Conservation (phyloP, 2,888 invertebrate genomes). For the Siphlonurus alternatus region DNA sequence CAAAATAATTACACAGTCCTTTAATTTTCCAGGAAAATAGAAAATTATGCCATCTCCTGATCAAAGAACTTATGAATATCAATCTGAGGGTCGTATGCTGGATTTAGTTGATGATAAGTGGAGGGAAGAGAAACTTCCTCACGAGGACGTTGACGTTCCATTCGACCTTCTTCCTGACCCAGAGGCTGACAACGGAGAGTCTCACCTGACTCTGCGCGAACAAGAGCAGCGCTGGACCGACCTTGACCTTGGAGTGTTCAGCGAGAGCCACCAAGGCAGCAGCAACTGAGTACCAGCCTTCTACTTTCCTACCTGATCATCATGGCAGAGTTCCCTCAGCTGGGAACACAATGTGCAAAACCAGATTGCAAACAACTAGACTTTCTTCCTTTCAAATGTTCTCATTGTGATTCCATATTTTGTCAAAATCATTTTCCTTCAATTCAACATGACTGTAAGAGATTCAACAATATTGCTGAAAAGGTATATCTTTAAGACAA, state of each 20-base stretch:
- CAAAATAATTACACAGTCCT: no score
- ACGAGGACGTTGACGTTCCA: conserved; percentile 75
- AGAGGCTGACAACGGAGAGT: conserved; percentile 69
- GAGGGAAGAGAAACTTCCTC: conserved; percentile 65
- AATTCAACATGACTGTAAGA: conserved; percentile 34
- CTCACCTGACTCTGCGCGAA: conserved; percentile 75
- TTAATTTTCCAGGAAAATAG: no score
- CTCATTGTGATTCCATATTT: conserved; percentile 39
- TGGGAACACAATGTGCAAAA: background rate
- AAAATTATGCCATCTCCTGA: background rate
- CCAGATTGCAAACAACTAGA: conserved; percentile 44
- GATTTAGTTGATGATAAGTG: conserved; percentile 76
- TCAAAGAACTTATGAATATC: background rate
- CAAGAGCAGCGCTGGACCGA: conserved; percentile 59
- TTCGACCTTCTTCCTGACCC: conserved; percentile 79
- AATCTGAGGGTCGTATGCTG: conserved; percentile 46
- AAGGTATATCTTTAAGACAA: no score
- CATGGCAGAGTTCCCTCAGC: background rate
- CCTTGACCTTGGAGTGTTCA: conserved; percentile 22
- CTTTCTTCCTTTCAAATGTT: conserved; percentile 51
- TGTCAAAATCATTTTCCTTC: conserved; percentile 48
- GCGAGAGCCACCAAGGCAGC: conserved; percentile 12
- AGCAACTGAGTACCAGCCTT: background rate
- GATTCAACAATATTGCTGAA: no score
- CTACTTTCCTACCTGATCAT: background rate